Evolutionary conservation across 1,140 invertebrate genomes (phyloP).

Genomic region (Thalassaphorura encarpata): DNA sequence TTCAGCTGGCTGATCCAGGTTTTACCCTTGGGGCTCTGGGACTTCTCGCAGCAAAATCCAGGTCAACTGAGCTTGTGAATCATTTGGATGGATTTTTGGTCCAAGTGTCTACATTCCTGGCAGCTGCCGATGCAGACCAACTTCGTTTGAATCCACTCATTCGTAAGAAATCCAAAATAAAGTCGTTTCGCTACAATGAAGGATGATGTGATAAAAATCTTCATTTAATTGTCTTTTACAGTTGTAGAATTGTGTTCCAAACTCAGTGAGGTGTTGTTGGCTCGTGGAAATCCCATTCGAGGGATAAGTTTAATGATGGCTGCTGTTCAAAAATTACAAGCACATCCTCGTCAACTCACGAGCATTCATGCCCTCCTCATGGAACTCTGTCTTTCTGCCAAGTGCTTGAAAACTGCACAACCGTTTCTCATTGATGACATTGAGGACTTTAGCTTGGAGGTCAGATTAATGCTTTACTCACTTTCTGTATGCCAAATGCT

Average conservation of each 20-base stretch:
- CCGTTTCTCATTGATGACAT: constrained; percentile 83
- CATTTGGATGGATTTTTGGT: constrained; percentile 37
- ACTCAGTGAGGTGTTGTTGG: constrained; percentile 64
- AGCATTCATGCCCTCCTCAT: constrained; percentile 88
- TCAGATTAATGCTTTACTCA: constrained; percentile 35
- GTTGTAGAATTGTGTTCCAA: constrained; percentile 80
- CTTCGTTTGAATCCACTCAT: constrained; percentile 68
- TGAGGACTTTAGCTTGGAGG: constrained; percentile 77
- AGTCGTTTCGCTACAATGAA: constrained; percentile 13
- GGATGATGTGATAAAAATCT: background rate
- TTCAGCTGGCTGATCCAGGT: constrained; percentile 2
- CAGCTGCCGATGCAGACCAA: constrained; percentile 59
- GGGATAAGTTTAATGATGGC: constrained; percentile 73
- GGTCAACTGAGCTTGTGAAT: constrained; percentile 26
- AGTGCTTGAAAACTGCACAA: constrained; percentile 84
- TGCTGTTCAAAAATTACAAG: constrained; percentile 80
- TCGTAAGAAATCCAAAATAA: constrained; percentile 74
- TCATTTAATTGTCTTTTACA: constrained; percentile 39
- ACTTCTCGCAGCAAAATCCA: constrained; percentile 23
- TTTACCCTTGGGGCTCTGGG: constrained; percentile 15
- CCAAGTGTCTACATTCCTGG: constrained; percentile 44
- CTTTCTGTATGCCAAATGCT: constrained; percentile 7
- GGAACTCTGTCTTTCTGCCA: constrained; percentile 79
- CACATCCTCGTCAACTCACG: constrained; percentile 77
- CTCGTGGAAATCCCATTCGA: constrained; percentile 62